Conservation (phyloP, 2,888 invertebrate genomes). For the Synanthedon tipuliformis region DNA sequence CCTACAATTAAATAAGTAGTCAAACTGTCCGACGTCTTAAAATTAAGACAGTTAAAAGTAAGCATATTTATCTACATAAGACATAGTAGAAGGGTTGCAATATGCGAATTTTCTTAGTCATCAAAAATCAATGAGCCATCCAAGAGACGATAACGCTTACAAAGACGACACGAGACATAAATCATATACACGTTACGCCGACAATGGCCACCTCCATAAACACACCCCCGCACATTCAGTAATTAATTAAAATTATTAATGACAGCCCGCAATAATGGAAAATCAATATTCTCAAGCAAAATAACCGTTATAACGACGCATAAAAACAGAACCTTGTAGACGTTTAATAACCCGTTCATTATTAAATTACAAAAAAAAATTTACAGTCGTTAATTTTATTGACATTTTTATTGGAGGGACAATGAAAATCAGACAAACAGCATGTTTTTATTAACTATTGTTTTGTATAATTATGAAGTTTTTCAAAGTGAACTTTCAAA, state of each 20-base stretch:
- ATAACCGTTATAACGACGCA: neutral
- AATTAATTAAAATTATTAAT: conserved; percentile 68
- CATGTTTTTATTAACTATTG: no score
- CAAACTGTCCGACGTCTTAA: no score
- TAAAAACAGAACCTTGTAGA: conserved; percentile 18
- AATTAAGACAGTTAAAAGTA: no score
- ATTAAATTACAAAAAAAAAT: conserved; percentile 38
- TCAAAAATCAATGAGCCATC: conserved; percentile 60
- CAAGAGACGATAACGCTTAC: conserved; percentile 13
- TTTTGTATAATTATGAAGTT: no score
- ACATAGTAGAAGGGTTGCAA: neutral
- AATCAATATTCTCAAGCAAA: conserved; percentile 41
- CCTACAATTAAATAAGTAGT: no score
- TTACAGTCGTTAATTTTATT: conserved; percentile 4
- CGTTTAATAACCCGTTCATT: conserved; percentile 22
- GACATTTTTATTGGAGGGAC: conserved; percentile 7
- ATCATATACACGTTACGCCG: conserved; percentile 46
- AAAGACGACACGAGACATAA: conserved; percentile 37
- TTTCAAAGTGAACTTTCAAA: no score
- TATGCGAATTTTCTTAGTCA: conserved; percentile 29
- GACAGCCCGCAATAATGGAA: conserved; percentile 55
- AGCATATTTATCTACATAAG: no score
- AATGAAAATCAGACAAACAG: conserved; percentile 1
- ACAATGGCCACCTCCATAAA: conserved; percentile 37
- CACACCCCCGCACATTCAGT: conserved; percentile 28